Evolutionary conservation across 2,113 vertebrate genomes (phyloP).

Genomic region (Pyrgilauda ruficollis): DNA sequence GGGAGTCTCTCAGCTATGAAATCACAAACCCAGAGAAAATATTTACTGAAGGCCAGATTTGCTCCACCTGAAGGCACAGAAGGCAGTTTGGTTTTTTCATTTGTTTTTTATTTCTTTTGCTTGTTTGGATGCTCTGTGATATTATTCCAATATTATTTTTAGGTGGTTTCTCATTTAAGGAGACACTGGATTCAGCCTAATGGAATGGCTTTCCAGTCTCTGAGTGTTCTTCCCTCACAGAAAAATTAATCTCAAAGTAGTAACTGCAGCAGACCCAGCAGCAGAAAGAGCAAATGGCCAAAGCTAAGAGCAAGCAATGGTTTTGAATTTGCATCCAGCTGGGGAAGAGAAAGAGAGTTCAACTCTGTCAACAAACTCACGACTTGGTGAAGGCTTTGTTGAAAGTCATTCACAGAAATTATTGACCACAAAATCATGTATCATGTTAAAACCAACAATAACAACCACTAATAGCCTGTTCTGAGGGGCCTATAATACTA

Average conservation of each 20-base stretch:
- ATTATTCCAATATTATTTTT: not conserved
- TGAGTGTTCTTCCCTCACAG: not conserved
- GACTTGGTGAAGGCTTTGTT: not conserved
- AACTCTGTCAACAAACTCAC: not conserved
- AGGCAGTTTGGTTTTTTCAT: conserved; percentile 2
- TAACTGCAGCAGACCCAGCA: not conserved
- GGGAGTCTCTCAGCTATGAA: not conserved
- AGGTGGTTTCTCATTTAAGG: not conserved
- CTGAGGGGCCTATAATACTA: not conserved
- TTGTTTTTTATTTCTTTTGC: not conserved
- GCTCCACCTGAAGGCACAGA: conserved; percentile 27
- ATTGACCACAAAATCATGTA: not conserved
- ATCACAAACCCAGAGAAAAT: not conserved
- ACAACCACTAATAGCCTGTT: not conserved
- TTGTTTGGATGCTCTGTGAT: conserved; percentile 37
- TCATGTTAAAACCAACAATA: not conserved
- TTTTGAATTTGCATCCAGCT: not conserved
- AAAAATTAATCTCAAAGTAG: not conserved
- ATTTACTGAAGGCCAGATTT: not conserved
- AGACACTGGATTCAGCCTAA: not conserved
- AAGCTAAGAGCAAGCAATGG: not conserved
- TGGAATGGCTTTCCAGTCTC: not conserved
- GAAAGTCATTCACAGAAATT: not conserved
- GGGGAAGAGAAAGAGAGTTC: not conserved
- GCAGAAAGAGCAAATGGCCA: not conserved